These are phyloP conservation scores for Trichonephila clavata DNA, from an alignment of 1,140 invertebrate genomes.

Conservation along the genomic window DNA sequence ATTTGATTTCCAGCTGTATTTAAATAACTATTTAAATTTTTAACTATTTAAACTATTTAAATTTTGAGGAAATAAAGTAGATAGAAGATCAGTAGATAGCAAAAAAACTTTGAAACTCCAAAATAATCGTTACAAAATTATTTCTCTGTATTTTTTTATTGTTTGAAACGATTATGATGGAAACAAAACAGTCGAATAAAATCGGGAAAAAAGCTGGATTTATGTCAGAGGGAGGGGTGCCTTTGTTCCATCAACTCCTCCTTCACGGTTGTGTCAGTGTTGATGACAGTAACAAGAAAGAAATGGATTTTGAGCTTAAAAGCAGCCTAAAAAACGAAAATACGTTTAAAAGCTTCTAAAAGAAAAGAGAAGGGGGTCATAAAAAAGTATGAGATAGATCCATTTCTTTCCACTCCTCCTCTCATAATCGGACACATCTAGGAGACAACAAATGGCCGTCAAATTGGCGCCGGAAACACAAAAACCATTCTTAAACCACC, in stretches of 20 bases:
- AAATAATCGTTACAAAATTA: no score
- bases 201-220: neutral
- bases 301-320: neutral
- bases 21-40: no score
- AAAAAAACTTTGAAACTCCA: no score
- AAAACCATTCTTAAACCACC: slow-evolving; percentile 15
- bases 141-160: neutral
- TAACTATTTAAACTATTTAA: no score
- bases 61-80: no score
- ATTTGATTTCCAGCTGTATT: no score
- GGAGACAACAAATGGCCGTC: slow-evolving; percentile 23
- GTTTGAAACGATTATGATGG: neutral
- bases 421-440: slow-evolving; percentile 34
- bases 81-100: no score
- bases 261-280: neutral
- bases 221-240: neutral
- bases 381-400: neutral
- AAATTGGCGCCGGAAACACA: slow-evolving; percentile 51
- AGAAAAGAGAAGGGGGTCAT: neutral
- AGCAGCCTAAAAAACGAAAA: neutral
- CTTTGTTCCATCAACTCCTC: neutral
- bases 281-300: neutral
- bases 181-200: neutral
- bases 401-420: neutral
- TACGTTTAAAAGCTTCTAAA: neutral